phyloP scores from a whole-genome alignment of 2,113 vertebrate species.

The Ailurus styani region DNA sequence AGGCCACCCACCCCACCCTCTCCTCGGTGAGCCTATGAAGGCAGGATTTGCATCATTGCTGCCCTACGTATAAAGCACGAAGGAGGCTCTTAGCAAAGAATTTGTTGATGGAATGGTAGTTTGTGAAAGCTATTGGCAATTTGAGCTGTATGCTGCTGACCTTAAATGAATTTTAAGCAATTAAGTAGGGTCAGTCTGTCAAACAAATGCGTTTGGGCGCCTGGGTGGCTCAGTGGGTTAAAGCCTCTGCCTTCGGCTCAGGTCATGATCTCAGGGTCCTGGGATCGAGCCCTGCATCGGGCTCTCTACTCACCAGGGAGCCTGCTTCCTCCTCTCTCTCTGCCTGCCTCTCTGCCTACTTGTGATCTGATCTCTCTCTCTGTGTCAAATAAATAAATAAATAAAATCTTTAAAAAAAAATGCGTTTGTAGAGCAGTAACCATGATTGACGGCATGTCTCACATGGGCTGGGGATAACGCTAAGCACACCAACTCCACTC shows the following conservation, averaged over 20 bases:
- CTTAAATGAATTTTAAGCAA: background rate
- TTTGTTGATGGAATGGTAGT: background rate
- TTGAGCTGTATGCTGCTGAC: background rate
- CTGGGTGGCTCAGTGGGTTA: too few species aligned
- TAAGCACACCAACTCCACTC: background rate
- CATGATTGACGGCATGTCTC: background rate
- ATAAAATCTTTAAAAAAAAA: too few species aligned
- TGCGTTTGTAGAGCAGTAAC: background rate
- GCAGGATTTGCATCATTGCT: background rate
- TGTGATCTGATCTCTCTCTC: too few species aligned
- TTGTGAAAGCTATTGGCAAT: background rate
- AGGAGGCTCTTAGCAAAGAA: background rate
- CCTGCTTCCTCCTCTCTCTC: too few species aligned
- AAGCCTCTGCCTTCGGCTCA: too few species aligned
- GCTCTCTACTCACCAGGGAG: too few species aligned
- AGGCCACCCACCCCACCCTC: background rate
- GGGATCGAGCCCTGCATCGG: too few species aligned
- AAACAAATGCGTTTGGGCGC: background rate
- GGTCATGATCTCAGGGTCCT: too few species aligned
- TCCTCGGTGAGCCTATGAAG: background rate
- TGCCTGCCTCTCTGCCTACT: too few species aligned
- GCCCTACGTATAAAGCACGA: rapidly evolving
- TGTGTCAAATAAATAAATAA: too few species aligned
- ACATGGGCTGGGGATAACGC: background rate
- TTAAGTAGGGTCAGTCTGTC: background rate